phyloP scores from a whole-genome alignment of 2,797 vertebrate genomes.

The Naso thynnoides region DNA sequence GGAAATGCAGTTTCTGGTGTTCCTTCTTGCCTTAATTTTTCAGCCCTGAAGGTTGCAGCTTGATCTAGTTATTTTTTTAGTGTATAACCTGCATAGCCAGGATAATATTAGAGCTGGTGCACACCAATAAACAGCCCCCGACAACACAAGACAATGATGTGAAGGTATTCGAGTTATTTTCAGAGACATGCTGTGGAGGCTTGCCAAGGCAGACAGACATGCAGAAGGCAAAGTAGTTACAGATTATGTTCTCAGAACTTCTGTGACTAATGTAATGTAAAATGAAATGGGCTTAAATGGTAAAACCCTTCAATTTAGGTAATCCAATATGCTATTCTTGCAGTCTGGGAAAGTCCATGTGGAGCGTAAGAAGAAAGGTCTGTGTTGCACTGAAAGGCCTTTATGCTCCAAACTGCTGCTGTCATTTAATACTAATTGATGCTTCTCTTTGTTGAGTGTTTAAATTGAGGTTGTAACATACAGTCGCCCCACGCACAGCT shows the following conservation, averaged over 20 bases:
- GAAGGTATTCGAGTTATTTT: constrained; percentile 67
- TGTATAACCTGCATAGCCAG: constrained; percentile 17
- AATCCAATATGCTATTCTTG: constrained; percentile 65
- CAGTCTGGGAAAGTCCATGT: constrained; percentile 62
- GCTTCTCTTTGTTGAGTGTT: constrained; percentile 14
- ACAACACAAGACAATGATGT: constrained; percentile 50
- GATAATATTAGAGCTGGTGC: constrained; percentile 39
- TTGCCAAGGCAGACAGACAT: constrained; percentile 54
- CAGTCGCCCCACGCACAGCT: constrained; percentile 6
- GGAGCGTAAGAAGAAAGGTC: constrained; percentile 41
- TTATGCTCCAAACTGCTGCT: constrained; percentile 16
- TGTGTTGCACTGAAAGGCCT: constrained; percentile 38
- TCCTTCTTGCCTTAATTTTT: too few species aligned
- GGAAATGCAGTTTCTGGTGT: too few species aligned
- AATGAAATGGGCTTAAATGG: constrained; percentile 71
- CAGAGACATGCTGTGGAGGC: constrained; percentile 54
- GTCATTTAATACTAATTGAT: constrained; percentile 25
- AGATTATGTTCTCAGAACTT: constrained; percentile 69
- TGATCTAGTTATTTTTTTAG: constrained; percentile 1
- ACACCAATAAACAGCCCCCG: constrained; percentile 10
- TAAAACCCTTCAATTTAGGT: constrained; percentile 68
- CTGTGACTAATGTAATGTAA: constrained; percentile 61
- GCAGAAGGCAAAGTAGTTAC: constrained; percentile 60
- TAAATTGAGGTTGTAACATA: constrained; percentile 10
- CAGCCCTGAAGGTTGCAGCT: neutral